A percentile compares a stretch with the other conserved stretches of the same genome.
These are phyloP conservation scores for Pachyrhynchus sulphureomaculatus DNA, from an alignment of 1,140 invertebrate genomes.

Conservation along the genomic window DNA sequence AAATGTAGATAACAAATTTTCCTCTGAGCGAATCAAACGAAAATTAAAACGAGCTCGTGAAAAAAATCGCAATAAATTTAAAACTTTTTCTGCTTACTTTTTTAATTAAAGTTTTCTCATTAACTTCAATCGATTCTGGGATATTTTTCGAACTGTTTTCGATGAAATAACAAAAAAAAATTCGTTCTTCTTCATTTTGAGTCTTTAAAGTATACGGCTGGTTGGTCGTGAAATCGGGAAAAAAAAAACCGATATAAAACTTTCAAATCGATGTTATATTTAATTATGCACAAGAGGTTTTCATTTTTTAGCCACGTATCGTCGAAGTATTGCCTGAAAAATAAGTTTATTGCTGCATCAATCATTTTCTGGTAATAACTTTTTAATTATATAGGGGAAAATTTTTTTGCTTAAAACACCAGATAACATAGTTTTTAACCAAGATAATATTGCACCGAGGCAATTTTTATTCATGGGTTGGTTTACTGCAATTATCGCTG, in stretches of 20 bases:
- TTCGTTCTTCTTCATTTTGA: slow-evolving; percentile 1
- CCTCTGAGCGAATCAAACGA: too few species aligned
- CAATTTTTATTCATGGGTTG: too few species aligned
- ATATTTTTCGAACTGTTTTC: slow-evolving; percentile 28
- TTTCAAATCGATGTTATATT: slow-evolving; percentile 38
- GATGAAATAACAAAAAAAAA: slow-evolving; percentile 27
- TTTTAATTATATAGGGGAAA: too few species aligned
- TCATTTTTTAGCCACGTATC: slow-evolving; percentile 45
- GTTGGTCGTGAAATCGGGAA: slow-evolving; percentile 44
- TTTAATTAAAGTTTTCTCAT: slow-evolving; percentile 31
- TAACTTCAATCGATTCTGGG: slow-evolving; percentile 23
- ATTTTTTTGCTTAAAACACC: too few species aligned
- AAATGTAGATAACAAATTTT: too few species aligned
- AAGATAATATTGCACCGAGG: too few species aligned
- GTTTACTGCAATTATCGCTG: too few species aligned
- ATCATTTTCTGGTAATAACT: not conserved
- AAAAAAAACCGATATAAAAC: slow-evolving; percentile 36
- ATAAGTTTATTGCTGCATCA: not conserved
- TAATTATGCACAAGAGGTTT: slow-evolving; percentile 39
- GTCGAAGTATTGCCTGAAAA: slow-evolving; percentile 43
- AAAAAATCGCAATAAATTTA: not conserved
- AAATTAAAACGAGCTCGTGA: not conserved
- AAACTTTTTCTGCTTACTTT: slow-evolving; percentile 20
- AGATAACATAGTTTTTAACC: too few species aligned
- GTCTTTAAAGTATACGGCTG: slow-evolving; percentile 29